A percentile compares a stretch with the other conserved stretches of the same genome.
Evolutionary conservation across 2,113 vertebrate genomes (phyloP).

Genomic region (Calidris pygmaea): DNA sequence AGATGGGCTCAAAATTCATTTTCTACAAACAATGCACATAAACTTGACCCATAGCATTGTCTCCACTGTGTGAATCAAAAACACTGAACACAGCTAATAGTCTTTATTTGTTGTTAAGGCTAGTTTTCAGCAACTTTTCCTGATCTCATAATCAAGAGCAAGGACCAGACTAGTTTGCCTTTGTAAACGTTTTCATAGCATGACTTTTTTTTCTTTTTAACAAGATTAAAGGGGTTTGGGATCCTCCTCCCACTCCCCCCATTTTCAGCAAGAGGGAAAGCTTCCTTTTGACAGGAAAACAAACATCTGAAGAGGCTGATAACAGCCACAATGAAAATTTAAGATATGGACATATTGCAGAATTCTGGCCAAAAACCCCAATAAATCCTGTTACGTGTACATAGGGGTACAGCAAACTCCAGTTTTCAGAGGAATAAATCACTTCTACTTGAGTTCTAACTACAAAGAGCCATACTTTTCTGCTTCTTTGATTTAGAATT

Average conservation of each 20-base stretch:
- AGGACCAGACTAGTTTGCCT: not conserved
- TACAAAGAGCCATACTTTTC: not conserved
- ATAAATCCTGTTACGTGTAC: too few species aligned
- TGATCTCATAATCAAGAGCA: not conserved
- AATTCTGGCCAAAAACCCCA: not conserved
- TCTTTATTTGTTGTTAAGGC: not conserved
- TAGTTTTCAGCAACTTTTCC: not conserved
- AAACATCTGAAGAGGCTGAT: not conserved
- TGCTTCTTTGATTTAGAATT: slow-evolving; percentile 19
- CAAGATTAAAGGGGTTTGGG: not conserved
- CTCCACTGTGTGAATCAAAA: not conserved
- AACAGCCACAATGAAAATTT: not conserved
- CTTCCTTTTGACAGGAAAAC: not conserved
- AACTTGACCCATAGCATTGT: not conserved
- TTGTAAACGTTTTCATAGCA: not conserved
- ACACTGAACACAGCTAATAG: not conserved
- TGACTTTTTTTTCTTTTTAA: not conserved
- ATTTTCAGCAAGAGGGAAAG: not conserved
- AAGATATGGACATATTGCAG: not conserved
- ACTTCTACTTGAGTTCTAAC: not conserved
- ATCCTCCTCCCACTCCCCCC: not conserved
- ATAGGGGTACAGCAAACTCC: not conserved
- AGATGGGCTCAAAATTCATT: not conserved
- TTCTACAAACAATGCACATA: not conserved
- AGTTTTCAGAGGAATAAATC: not conserved